phyloP scores from a whole-genome alignment of 2,113 vertebrate species.

The Anolis sagrei region DNA sequence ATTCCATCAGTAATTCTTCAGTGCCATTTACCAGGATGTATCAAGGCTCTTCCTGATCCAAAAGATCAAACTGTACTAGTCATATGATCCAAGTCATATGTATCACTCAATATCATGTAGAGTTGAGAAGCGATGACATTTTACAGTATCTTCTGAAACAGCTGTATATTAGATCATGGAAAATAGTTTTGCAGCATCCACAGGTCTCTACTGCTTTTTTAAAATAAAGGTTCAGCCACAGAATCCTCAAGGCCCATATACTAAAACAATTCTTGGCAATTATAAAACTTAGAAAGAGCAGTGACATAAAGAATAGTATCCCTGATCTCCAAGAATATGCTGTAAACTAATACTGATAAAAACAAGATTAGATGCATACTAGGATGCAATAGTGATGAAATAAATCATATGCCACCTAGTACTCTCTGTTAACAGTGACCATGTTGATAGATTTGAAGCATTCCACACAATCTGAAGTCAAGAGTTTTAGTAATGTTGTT shows the following conservation, averaged over 20 bases:
- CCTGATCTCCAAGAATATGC: background rate
- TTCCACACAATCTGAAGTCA: constrained; percentile 30
- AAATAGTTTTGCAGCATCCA: background rate
- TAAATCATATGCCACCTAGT: no score
- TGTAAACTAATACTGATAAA: background rate
- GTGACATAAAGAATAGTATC: background rate
- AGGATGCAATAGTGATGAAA: no score
- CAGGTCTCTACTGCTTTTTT: background rate
- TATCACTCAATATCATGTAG: background rate
- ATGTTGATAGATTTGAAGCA: constrained; percentile 7
- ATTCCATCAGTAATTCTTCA: no score
- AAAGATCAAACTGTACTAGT: background rate
- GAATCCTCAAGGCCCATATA: background rate
- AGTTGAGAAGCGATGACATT: background rate
- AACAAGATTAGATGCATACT: no score
- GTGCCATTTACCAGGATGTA: no score
- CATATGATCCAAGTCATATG: background rate
- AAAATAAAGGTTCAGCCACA: background rate
- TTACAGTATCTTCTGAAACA: background rate
- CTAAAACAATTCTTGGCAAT: background rate
- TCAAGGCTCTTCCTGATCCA: no score
- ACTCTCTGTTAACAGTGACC: no score
- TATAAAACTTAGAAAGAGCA: background rate
- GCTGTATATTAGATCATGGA: background rate
- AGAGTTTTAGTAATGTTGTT: background rate